Evolutionary conservation across 2,888 invertebrate genomes (phyloP), one percentile per base, ranked within the genome.

Genomic region (Venusia cambrica): DNA sequence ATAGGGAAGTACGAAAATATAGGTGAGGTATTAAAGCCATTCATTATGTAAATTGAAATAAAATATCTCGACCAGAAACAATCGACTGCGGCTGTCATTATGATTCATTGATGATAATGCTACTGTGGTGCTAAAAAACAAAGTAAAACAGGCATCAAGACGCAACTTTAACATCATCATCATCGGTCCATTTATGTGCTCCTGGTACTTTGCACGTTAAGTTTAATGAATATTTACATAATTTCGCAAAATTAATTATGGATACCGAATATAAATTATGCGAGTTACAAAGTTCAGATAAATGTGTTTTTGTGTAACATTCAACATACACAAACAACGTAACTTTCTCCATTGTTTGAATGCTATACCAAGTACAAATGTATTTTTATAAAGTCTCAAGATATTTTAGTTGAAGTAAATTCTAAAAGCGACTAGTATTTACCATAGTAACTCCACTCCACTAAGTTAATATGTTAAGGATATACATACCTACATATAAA

Each of bases 41-140:
- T n/a, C n/a, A n/a, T n/a, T n/a, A n/a, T n/a, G n/a, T n/a, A n/a
- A n/a, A n/a, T n/a, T n/a, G n/a, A n/a, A n/a, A n/a, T n/a, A n/a
- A n/a, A n/a, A n/a, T n/a, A 26, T 27, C 19, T 14, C 15, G 15
- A 35, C 35, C 43, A 22, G 35, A 38, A 43, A 32, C 10, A 9
- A n/a, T 28, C 18, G 4, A 19, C 29, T 12, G 34, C 28, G 24
- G 8, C 31, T 6, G 48, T 49, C 52, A 54, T 63, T 62, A 57
- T 54, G 52, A 48, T 58, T 56, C 58, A 54, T 54, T 49, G 34
- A 53, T 57, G 54, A 57, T 55, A 57, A 50, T 6, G 16, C 48
- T 40, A 19, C 44, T 44, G 27, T 20, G 35, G 46, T 16, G 25
- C 16, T 4, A 19, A 9, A 24, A 3, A 15, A 17, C 20, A 4